phyloP scores from a whole-genome alignment of 2,797 vertebrate genomes.

The Anas acuta region DNA sequence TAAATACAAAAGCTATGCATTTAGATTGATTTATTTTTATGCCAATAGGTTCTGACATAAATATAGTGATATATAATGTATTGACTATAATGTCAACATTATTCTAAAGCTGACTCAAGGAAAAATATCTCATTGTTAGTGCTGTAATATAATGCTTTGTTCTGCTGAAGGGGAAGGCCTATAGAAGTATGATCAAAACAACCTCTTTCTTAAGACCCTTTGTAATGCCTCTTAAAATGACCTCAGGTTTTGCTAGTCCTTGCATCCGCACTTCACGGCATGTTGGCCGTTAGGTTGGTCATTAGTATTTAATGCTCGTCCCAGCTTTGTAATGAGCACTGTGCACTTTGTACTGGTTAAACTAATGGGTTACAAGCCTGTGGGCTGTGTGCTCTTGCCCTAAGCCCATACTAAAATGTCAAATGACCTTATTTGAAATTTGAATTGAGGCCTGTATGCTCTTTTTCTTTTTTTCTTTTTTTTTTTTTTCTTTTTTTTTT shows the following conservation, averaged over 20 bases:
- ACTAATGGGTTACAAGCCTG: not conserved
- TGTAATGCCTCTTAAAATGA: not conserved
- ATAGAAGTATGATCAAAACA: not conserved
- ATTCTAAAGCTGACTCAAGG: constrained; percentile 74
- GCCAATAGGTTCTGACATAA: constrained; percentile 66
- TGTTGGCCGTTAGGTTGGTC: not conserved
- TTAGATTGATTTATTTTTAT: constrained; percentile 66
- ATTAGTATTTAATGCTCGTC: not conserved
- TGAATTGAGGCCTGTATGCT: not conserved
- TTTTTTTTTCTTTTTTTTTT: no score
- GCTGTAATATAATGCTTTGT: constrained; percentile 15
- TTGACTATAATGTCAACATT: constrained; percentile 61
- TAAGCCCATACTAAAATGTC: not conserved
- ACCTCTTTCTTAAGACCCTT: not conserved
- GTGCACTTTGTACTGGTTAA: not conserved
- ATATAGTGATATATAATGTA: constrained; percentile 49
- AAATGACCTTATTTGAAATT: not conserved
- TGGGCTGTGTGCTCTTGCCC: not conserved
- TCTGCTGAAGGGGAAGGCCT: not conserved
- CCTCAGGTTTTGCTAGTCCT: not conserved
- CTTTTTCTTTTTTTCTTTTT: not conserved
- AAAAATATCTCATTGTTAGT: constrained; percentile 53
- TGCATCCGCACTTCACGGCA: rapidly evolving
- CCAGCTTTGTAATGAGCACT: rapidly evolving
- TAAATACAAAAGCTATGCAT: constrained; percentile 34